Conservation (phyloP, 2,797 vertebrate genomes). For the Oreortyx pictus region DNA sequence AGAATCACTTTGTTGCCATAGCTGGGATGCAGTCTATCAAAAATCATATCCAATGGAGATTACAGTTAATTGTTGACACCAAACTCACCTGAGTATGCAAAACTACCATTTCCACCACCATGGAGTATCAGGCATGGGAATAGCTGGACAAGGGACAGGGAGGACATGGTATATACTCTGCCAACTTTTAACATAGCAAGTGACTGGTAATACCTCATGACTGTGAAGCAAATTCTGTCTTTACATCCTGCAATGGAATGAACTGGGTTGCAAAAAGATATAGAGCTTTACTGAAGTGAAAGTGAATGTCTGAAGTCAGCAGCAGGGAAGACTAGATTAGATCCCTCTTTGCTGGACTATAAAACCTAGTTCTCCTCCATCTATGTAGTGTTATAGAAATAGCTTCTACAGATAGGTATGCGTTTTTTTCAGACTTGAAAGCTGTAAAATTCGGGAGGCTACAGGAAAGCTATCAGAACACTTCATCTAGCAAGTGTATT, state of each 20-base stretch:
- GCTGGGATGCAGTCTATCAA: not conserved
- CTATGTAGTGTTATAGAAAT: not conserved
- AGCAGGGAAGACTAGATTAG: not conserved
- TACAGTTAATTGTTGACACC: not conserved
- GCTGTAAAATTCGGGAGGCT: not conserved
- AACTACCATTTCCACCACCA: not conserved
- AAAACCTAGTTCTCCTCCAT: not conserved
- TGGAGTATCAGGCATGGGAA: not conserved
- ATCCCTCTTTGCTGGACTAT: not conserved
- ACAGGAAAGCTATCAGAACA: slow-evolving; percentile 19
- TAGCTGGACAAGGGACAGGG: not conserved
- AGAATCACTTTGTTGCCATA: not conserved
- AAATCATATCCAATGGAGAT: accelerated
- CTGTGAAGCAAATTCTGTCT: not conserved
- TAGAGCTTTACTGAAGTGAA: not conserved
- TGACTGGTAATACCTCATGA: not conserved
- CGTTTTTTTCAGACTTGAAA: not conserved
- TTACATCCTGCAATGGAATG: not conserved
- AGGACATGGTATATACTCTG: not conserved
- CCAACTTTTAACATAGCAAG: not conserved
- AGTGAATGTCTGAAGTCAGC: not conserved
- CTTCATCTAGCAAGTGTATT: not conserved
- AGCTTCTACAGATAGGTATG: slow-evolving; percentile 11
- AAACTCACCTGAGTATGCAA: not conserved
- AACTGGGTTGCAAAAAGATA: not conserved